Percentiles rank a stretch among this genome's conserved stretches.
phyloP scores from a whole-genome alignment of 30 jellyfish, hydroid and myxozoan species.

The Aurelia sp. region DNA sequence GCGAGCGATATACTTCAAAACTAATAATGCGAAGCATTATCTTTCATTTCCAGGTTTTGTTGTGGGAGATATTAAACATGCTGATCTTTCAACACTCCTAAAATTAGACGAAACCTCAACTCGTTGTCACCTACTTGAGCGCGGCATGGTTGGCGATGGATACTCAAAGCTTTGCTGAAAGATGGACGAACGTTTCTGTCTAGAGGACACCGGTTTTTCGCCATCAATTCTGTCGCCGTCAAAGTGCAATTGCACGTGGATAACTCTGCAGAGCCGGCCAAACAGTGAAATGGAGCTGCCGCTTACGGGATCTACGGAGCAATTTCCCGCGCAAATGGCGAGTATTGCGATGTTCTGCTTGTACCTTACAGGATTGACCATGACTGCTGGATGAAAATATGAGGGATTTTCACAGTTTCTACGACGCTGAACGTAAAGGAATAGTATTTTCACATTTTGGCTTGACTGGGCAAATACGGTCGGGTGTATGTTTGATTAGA shows the following conservation, averaged over 20 bases:
- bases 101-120: conserved; percentile 48
- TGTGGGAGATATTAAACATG: conserved; percentile 37
- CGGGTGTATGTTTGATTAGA: conserved; percentile 49
- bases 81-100: conserved; percentile 42
- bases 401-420: too few species aligned
- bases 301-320: too few species aligned
- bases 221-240: too few species aligned
- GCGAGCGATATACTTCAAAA: conserved; percentile 58
- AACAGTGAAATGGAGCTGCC: too few species aligned
- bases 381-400: too few species aligned
- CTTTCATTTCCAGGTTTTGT: conserved; percentile 61
- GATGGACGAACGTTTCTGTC: conserved; percentile 26
- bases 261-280: too few species aligned
- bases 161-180: conserved; percentile 12
- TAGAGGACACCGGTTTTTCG: background rate
- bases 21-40: conserved; percentile 38
- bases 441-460: conserved; percentile 1
- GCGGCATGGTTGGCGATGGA: background rate
- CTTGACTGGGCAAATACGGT: conserved; percentile 57
- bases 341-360: too few species aligned
- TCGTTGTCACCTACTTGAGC: conserved; percentile 35
- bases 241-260: too few species aligned
- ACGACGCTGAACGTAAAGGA: conserved; percentile 2
- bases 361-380: too few species aligned
- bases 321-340: too few species aligned